Evolutionary conservation across 2,888 invertebrate genomes (phyloP).

Genomic region (Cephus pulcher): DNA sequence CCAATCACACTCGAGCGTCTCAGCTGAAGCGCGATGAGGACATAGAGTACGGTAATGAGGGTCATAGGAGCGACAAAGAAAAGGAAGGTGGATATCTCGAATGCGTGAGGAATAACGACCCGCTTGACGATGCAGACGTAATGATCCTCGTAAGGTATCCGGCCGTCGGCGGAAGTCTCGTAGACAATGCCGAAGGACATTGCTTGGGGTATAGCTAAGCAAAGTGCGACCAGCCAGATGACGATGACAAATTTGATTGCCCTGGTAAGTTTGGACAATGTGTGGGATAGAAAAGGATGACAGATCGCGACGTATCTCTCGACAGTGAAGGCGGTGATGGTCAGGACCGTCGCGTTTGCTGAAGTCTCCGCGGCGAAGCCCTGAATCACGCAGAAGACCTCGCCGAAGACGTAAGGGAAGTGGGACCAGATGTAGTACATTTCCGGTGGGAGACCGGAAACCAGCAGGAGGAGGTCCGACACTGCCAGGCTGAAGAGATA

Average conservation of each 20-base stretch:
- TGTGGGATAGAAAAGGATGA: slow-evolving; percentile 85
- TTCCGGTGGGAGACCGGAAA: slow-evolving; percentile 85
- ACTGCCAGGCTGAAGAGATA: slow-evolving; percentile 89
- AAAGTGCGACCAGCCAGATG: slow-evolving; percentile 81
- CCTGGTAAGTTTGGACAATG: slow-evolving; percentile 85
- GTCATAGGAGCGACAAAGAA: slow-evolving; percentile 74
- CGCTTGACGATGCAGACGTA: slow-evolving; percentile 61
- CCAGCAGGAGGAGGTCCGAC: slow-evolving; percentile 83
- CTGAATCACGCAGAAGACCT: slow-evolving; percentile 82
- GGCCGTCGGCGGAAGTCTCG: slow-evolving; percentile 60
- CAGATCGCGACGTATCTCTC: slow-evolving; percentile 92
- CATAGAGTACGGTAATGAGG: slow-evolving; percentile 71
- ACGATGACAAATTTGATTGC: slow-evolving; percentile 81
- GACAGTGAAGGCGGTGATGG: slow-evolving; percentile 90
- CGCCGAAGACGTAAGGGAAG: slow-evolving; percentile 85
- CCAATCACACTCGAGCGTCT: slow-evolving; percentile 56
- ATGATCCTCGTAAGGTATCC: slow-evolving; percentile 28
- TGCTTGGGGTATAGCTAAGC: slow-evolving; percentile 82
- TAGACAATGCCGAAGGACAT: slow-evolving; percentile 84
- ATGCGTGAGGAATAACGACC: slow-evolving; percentile 65
- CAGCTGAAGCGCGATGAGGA: slow-evolving; percentile 66
- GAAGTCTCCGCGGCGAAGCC: slow-evolving; percentile 87
- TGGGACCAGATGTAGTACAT: slow-evolving; percentile 86
- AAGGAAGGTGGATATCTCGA: slow-evolving; percentile 70
- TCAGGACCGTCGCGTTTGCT: slow-evolving; percentile 88